These are phyloP conservation scores for Nomia melanderi DNA, from an alignment of 1,140 invertebrate genomes.

Conservation along the genomic window DNA sequence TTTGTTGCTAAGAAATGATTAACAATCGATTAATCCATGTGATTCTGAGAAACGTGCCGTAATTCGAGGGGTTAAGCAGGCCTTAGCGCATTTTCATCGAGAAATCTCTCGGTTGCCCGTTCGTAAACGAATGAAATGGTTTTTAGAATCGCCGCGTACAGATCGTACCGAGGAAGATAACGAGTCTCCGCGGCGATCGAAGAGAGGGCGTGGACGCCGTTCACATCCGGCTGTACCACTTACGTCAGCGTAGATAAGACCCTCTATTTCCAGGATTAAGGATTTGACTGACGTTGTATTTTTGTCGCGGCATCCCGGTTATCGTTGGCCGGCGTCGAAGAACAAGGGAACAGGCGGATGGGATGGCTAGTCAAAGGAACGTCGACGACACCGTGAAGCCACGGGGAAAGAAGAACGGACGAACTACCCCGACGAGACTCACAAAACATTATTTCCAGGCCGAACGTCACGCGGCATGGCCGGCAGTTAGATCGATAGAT, in stretches of 20 bases:
- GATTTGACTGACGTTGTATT: constrained; percentile 58
- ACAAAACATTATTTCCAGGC: constrained; percentile 61
- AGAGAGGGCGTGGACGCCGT: not conserved
- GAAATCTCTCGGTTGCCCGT: no score
- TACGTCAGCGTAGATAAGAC: constrained; percentile 52
- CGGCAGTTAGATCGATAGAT: constrained; percentile 50
- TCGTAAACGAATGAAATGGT: no score
- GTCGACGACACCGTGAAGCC: not conserved
- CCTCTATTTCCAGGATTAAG: constrained; percentile 59
- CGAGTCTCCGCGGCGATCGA: constrained; percentile 52
- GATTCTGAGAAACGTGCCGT: no score
- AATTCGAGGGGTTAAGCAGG: no score
- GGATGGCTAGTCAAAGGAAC: not conserved
- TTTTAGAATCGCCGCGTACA: not conserved
- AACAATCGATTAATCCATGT: no score
- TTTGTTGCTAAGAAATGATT: no score
- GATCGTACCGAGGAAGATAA: constrained; percentile 19
- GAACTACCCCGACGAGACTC: constrained; percentile 40
- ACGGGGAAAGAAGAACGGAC: constrained; percentile 7
- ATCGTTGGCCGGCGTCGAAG: constrained; percentile 24
- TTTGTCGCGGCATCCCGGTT: constrained; percentile 39
- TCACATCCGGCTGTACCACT: constrained; percentile 38
- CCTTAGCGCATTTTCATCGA: no score
- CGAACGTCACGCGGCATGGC: constrained; percentile 37
- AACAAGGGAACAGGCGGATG: not conserved